Conservation (phyloP, 2,113 vertebrate genomes). For the Oryzias celebensis region DNA sequence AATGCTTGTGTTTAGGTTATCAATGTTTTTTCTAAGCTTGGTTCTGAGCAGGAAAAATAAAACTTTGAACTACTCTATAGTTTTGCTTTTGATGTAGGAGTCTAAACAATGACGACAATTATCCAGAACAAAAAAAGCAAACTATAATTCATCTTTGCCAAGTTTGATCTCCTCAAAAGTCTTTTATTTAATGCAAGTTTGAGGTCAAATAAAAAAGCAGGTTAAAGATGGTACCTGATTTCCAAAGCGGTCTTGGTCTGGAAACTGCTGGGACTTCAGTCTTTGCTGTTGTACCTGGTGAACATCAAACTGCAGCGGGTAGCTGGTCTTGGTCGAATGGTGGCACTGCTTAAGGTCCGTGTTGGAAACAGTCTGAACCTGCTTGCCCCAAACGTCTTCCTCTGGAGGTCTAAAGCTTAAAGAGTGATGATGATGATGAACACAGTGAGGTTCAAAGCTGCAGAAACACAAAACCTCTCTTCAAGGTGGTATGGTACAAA, state of each 20-base stretch:
- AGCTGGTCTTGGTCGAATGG: conserved; percentile 72
- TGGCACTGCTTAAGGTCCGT: conserved; percentile 67
- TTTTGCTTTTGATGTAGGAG: too few species aligned
- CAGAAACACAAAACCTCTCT: too few species aligned
- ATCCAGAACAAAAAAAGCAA: too few species aligned
- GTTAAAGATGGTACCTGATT: conserved; percentile 78
- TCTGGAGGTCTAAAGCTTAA: conserved; percentile 66
- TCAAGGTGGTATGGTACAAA: too few species aligned
- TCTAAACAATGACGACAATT: too few species aligned
- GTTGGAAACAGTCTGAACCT: conserved; percentile 67
- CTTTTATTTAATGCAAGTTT: neutral
- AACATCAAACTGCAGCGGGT: conserved; percentile 87
- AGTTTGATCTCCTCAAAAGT: neutral
- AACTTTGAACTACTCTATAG: too few species aligned
- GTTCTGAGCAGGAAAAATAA: too few species aligned
- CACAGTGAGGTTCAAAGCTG: neutral
- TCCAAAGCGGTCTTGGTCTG: conserved; percentile 81
- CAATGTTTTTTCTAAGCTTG: too few species aligned
- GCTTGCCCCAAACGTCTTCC: conserved; percentile 71
- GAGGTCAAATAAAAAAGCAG: neutral
- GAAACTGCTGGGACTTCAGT: conserved; percentile 76
- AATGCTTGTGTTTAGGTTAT: too few species aligned
- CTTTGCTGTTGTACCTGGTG: conserved; percentile 91
- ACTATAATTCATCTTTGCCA: too few species aligned
- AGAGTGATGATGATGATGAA: conserved; percentile 14